Percentiles rank a stretch among this genome's conserved stretches.
Conservation (phyloP, 2,888 invertebrate species). For the Willowsia nigromaculata region DNA sequence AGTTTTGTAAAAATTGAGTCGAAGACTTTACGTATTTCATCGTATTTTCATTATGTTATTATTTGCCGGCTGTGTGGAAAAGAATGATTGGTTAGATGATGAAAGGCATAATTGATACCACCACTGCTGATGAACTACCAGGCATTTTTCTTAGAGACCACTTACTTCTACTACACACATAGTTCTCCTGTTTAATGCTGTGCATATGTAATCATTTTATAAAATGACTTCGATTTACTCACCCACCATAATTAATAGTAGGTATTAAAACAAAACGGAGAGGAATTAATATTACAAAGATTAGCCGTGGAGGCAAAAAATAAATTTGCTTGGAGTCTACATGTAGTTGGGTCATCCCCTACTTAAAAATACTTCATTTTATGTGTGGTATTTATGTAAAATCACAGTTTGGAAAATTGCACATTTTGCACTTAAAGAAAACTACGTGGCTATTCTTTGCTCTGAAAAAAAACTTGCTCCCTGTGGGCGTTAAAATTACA, state of each 20-base stretch:
- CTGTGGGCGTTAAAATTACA: constrained; percentile 54
- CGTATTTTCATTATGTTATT: background rate
- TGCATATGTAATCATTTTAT: background rate
- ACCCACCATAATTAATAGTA: background rate
- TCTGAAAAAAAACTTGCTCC: constrained; percentile 20
- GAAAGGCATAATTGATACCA: background rate
- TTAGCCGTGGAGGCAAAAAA: background rate
- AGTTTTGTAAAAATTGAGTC: too few species aligned
- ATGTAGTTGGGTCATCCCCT: background rate
- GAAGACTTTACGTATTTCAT: background rate
- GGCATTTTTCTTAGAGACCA: background rate
- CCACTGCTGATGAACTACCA: constrained; percentile 3
- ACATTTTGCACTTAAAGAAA: constrained; percentile 14
- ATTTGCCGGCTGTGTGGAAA: background rate
- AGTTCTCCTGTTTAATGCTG: background rate
- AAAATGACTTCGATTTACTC: background rate
- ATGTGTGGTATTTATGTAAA: constrained; percentile 32
- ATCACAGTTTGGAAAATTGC: constrained; percentile 36
- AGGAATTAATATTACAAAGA: background rate
- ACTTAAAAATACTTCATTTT: background rate
- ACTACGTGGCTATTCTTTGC: too few species aligned
- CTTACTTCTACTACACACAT: background rate
- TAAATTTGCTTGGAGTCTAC: background rate
- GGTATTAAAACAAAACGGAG: background rate
- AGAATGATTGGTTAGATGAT: constrained; percentile 20